Conservation (phyloP, 2,888 invertebrate species). For the Steinernema scapterisci region DNA sequence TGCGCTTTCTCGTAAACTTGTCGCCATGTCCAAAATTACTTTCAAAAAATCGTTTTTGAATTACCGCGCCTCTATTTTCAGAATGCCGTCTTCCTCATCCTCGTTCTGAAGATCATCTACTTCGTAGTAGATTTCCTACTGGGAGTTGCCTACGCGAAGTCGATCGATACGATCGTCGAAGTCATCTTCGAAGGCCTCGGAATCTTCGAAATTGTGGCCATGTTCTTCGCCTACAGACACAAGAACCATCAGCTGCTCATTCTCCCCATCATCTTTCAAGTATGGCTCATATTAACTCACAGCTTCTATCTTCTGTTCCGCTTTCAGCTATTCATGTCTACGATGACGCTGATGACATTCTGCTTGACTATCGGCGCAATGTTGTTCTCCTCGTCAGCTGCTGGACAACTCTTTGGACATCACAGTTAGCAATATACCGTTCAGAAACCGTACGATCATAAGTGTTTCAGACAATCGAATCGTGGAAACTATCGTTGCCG, state of each 20-base stretch:
- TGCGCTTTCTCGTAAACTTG: background rate
- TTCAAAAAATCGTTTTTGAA: background rate
- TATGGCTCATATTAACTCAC: background rate
- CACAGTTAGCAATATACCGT: background rate
- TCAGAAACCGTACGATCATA: background rate
- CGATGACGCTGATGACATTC: background rate
- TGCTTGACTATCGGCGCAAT: background rate
- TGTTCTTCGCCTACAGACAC: slow-evolving; percentile 17
- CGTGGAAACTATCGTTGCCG: background rate
- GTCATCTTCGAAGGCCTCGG: background rate
- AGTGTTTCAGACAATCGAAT: background rate
- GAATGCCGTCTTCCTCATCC: slow-evolving; percentile 7
- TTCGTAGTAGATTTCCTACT: background rate
- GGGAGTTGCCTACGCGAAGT: background rate
- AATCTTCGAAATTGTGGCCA: background rate
- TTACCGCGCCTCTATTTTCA: background rate
- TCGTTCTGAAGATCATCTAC: background rate
- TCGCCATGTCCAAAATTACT: too few species aligned
- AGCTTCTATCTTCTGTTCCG: background rate
- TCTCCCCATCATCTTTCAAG: background rate
- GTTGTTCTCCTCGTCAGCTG: background rate
- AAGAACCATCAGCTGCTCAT: slow-evolving; percentile 11
- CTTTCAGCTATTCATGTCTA: background rate
- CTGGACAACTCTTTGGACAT: background rate
- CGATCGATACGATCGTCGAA: background rate